Evolutionary conservation across 2,888 invertebrate species (phyloP), one percentile per base, ranked within the genome.

Genomic region (Leptura quadrifasciata): DNA sequence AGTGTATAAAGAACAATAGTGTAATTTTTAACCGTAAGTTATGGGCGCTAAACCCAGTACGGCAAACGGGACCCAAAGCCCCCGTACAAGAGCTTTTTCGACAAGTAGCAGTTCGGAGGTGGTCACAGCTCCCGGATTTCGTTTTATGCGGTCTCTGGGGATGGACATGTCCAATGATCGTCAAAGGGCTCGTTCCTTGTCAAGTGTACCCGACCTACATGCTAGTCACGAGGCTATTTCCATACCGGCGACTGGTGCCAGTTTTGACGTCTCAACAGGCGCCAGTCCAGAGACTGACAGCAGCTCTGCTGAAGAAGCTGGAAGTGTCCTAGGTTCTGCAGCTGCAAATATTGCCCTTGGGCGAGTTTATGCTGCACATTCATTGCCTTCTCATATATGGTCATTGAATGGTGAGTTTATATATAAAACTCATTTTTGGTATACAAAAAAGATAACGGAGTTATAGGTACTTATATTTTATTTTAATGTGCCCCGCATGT

Each of bases 351-450:
- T 94, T 80, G 93, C 94, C 74, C 91, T 94, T 68, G 94, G 95
- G 76, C 91, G 96, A 81, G 96, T 96, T 47, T 96, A 95, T 87
- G 94, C 96, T 77, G 96, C 96, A 85, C 96, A 96, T 89, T 96
- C 96, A 85, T 91, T 96, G 90, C 96, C 96, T 87, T 95, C 96
- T 84, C 96, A 96, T 90, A 96, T 97, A 91, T 96, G 96, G 96
- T 96, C 96, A 84, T 91, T 96, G 86, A 96, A 97, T 90, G 96
- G 96, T 96, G 89, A 93, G 94, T 90, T 39, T 47, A 47, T n/a
- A 47, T 4, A 47, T 47, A n/a, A 47, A 47, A 47, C 15, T 47
- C 47, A n/a, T 47, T 47, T 47, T 47, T 47, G 47, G 3, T 39
- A 39, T 39, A 15, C 39, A 39, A 39, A 39, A 39, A 39, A 39